These are phyloP conservation scores for Caenorhabditis briggsae DNA, from an alignment of 1,140 invertebrate species.

Conservation along the genomic window DNA sequence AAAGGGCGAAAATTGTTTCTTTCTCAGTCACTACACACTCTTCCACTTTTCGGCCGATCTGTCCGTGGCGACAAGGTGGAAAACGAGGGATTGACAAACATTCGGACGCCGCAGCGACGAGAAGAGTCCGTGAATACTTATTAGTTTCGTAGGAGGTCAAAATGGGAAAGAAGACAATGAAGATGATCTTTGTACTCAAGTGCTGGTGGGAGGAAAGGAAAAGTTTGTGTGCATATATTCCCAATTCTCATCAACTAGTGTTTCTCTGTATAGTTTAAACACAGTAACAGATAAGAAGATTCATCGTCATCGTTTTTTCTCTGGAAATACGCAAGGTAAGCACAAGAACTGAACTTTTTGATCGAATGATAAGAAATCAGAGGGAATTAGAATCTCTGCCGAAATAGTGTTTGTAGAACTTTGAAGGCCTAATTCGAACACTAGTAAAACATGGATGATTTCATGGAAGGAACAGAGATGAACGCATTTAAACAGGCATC, in stretches of 20 bases:
- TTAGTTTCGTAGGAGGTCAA: constrained; percentile 11
- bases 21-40: neutral
- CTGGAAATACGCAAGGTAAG: neutral
- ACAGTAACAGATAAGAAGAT: neutral
- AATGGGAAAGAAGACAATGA: neutral
- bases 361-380: constrained; percentile 4
- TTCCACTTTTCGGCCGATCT: constrained; percentile 11
- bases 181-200: constrained; percentile 16
- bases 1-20: constrained; percentile 39
- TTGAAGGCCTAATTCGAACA: neutral
- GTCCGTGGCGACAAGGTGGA: constrained; percentile 22
- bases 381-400: no score
- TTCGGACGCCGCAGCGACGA: neutral
- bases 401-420: no score
- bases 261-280: constrained; percentile 12
- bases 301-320: neutral
- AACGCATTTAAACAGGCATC: neutral
- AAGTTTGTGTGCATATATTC: neutral
- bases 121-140: constrained; percentile 43
- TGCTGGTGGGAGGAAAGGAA: no score
- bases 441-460: neutral
- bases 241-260: neutral
- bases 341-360: neutral
- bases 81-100: constrained; percentile 39
- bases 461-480: neutral